Evolutionary conservation across 2,113 vertebrate genomes (phyloP).

Genomic region (Calyptomena viridis): DNA sequence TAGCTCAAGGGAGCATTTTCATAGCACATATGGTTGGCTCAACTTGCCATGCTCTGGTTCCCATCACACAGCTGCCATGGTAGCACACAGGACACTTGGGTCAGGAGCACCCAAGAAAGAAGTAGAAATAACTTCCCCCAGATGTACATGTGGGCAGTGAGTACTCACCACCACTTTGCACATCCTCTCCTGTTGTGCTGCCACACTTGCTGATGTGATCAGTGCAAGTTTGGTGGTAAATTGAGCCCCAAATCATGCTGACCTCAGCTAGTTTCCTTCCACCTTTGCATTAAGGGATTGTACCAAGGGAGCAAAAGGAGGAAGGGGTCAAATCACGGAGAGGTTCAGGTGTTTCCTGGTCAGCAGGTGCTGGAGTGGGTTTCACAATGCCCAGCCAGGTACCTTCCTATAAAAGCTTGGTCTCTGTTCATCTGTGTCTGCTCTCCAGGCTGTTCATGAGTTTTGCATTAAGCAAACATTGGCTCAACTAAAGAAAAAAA

Average conservation of each 20-base stretch:
- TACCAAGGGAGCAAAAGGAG: neutral
- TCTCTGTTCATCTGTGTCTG: neutral
- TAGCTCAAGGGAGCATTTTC: neutral
- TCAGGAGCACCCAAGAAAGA: neutral
- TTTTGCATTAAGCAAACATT: neutral
- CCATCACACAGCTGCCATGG: neutral
- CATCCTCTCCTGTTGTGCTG: neutral
- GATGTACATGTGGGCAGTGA: neutral
- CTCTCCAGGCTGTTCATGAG: neutral
- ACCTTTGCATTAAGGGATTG: neutral
- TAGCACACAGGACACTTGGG: neutral
- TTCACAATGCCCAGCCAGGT: neutral
- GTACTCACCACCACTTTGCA: neutral
- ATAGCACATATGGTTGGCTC: neutral
- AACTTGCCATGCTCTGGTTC: accelerated
- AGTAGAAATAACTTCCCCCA: neutral
- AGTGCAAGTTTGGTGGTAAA: neutral
- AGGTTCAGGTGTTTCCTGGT: neutral
- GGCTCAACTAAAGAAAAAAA: neutral
- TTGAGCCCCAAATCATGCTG: neutral
- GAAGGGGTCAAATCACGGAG: neutral
- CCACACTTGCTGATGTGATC: neutral
- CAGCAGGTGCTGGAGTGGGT: neutral
- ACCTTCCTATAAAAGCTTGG: neutral
- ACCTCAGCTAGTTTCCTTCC: neutral